Evolutionary conservation across 2,113 vertebrate species (phyloP), one percentile per base, ranked within the genome.

Genomic region (Psophia crepitans): DNA sequence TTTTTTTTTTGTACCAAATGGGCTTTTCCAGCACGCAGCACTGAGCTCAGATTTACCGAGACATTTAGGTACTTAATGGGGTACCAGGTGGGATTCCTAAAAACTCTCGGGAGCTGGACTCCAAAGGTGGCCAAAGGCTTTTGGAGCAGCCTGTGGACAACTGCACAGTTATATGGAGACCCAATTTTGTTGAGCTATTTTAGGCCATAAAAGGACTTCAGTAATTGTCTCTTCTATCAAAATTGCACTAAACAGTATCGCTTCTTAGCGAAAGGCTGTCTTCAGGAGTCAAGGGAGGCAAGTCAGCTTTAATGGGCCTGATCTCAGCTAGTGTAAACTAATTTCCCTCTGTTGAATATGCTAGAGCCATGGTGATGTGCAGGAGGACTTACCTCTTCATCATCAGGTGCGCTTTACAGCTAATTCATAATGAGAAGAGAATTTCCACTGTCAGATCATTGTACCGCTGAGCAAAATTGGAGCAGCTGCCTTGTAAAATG

Each of bases 401-500:
- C 81, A 65, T 12, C 90, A 93, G 83, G 77, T 82, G 77, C 2
- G 0, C 69, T 95, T 79, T 73, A 53, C 65, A 90, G 83, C 86
- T 76, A 33, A 91, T 91, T 84, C 76, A 22, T n/a, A 41, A 78
- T 0, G 22, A 87, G 93, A 26, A 56, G 91, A 86, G 85, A 84
- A 80, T 87, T 88, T 93, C 86, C 58, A 60, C 84, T 83, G 84
- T 81, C 85, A 78, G 61, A 65, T 82, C 90, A 35, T 41, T 32
- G 93, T 83, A 26, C 80, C 1, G 2, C 71, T 15, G 68, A 68
- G 86, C n/a, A 58, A 80, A 95, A 83, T 8, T 73, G 82, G 91
- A 91, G 79, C 93, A 94, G 89, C 95, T 94, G 91, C 95, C 95
- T 89, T 94, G 89, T 86, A 83, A 95, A 96, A 93, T 63, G 86